Evolutionary conservation across 2,113 vertebrate species (phyloP).

Genomic region (Ivindomyrus marchei): DNA sequence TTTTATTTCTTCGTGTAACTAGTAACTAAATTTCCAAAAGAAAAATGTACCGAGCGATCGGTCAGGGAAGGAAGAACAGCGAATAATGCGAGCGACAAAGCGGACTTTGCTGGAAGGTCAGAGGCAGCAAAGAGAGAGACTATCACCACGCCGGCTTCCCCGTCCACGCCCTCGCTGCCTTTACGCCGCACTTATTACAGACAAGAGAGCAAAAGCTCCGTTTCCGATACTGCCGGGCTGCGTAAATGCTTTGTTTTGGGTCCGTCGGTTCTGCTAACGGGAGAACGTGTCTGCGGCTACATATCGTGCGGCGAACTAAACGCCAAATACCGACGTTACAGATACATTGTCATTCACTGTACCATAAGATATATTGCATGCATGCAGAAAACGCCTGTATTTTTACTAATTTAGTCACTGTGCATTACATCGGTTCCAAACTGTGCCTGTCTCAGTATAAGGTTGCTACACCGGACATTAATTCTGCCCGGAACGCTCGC

Average conservation of each 20-base stretch:
- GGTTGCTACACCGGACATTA: not conserved
- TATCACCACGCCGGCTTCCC: not conserved
- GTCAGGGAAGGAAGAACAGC: not conserved
- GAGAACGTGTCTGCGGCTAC: not conserved
- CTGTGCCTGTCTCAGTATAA: not conserved
- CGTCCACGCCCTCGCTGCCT: not conserved
- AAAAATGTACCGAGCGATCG: not conserved
- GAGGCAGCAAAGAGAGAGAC: not conserved
- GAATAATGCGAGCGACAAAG: not conserved
- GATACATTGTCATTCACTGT: not conserved
- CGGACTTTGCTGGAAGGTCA: not conserved
- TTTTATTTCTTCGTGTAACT: not conserved
- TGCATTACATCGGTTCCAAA: not conserved
- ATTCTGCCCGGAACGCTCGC: constrained; percentile 7
- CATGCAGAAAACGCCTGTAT: not conserved
- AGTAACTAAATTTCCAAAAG: not conserved
- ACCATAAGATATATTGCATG: not conserved
- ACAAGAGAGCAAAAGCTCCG: not conserved
- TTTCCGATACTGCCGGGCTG: not conserved
- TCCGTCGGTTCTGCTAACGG: not conserved
- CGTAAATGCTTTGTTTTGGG: not conserved
- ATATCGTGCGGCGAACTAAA: not conserved
- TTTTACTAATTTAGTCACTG: too few relatives aligned
- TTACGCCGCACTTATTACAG: not conserved
- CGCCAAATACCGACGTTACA: not conserved